Base-by-base conservation (phyloP, 2,797 vertebrate species). In the Alosa sapidissima region DNA sequence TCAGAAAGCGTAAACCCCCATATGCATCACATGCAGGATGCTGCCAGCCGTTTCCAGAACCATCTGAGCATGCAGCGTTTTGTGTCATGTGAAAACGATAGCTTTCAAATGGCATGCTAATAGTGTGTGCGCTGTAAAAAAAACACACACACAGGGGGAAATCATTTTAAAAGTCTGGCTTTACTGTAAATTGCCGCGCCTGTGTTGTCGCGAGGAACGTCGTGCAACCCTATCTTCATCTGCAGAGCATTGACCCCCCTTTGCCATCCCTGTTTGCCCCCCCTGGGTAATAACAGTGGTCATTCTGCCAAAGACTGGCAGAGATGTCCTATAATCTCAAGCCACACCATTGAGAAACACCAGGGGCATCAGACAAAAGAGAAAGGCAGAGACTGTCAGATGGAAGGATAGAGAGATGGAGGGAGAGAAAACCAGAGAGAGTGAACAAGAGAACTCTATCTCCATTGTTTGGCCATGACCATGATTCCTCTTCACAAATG, bases 281-380 rank as follows among this genome's bases (percentile, higher is more conserved):
- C 81, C 49, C 62, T 54, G 16, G 72, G 54, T 88, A 88, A 89
- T 90, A 90, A 89, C 85, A 89, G 85, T 86, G 82, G 82, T 86
- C 48, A 16, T 45, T 86, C 81, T 52, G 83, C 62, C 48, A 52
- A 33, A 58, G 75, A 36, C n/a, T 24, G 85, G 86, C 84, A 84
- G 83, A 83, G 84, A 47, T 85, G 85, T 62, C 86, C 89, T 90
- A 65, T 86, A 90, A 89, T 91, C 87, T 88, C 14, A 85, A 83
- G 21, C 85, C 83, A 65, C 60, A 45, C 41, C 41, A 47, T 5
- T 62, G 58, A 86, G 72, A 78, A 19, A 45, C 72, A 78, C 41
- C 41, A 78, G 72, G 72, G 72, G 5, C 72, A 47, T 78, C 41
- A 78, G 41, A 78, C 72, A 78, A 19, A 19, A 78, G 36, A 78